Base-by-base conservation (phyloP, 2,113 vertebrate species). In the Oryzias woworae region DNA sequence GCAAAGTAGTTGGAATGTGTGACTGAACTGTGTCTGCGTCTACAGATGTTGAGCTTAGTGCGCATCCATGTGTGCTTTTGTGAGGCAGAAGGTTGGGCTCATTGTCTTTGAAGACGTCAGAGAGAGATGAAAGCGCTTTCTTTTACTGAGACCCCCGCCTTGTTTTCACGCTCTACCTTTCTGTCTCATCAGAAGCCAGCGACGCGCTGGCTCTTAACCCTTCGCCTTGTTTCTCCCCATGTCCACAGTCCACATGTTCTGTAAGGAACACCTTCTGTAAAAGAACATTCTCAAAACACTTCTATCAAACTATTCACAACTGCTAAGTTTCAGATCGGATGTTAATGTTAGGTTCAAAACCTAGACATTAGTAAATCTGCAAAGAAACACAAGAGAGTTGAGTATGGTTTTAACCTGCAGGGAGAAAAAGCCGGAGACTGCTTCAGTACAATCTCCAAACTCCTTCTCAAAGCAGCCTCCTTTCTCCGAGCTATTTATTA, bases 91-190 rank as follows among this genome's bases (percentile, higher is more conserved):
- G 73, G 56, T 75, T 82, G 84, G 67, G 79, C 70, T 88, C 80
- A 87, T 88, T 89, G 89, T 88, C 88, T 91, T 90, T 89, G 89
- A 91, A 90, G 85, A 81, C 59, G 69, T 86, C 78, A 88, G 75
- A 62, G 56, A 47, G 65, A 88, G 84, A 91, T 90, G 85, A 90
- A 89, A 91, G 90, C 62, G 62, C 64, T 73, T 77, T 71, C 78
- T 85, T 87, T 84, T 68, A 69, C 72, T 70, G 53, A 66, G 64
- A 64, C 69, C 66, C 53, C 46, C 62, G 61, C 53, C 69, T 65
- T 64, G 62, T 76, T 78, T 68, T 69, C 64, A 80, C 64, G 45
- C 66, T 77, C 79, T 73, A 73, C 73, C 76, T 75, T 83, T 75
- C 62, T 67, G 68, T 80, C 79, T 53, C 41, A 58, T 71, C 65